Percentiles rank a stretch among this genome's conserved stretches.
These are phyloP conservation scores for Tauraco erythrolophus DNA, from an alignment of 2,113 vertebrate species.

Conservation along the genomic window DNA sequence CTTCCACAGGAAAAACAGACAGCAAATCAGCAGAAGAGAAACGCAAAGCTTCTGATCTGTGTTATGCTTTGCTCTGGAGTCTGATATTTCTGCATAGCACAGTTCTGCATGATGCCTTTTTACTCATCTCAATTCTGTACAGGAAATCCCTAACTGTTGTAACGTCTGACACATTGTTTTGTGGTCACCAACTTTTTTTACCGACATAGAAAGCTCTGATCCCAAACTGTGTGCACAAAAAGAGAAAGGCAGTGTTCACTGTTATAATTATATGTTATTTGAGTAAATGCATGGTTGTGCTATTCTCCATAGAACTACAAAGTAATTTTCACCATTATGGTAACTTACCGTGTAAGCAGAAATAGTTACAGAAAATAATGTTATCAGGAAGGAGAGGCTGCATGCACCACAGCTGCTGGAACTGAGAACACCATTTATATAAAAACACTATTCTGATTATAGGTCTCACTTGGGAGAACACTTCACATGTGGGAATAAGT, in stretches of 20 bases:
- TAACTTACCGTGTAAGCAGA: slow-evolving; percentile 45
- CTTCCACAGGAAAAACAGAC: neutral
- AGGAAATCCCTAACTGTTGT: neutral
- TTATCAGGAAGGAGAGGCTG: slow-evolving; percentile 18
- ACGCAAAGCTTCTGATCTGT: neutral
- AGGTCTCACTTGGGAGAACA: slow-evolving; percentile 41
- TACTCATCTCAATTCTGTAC: rapidly evolving
- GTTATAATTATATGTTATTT: slow-evolving; percentile 34
- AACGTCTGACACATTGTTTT: neutral
- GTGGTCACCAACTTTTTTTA: neutral
- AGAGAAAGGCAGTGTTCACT: slow-evolving; percentile 12
- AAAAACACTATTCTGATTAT: slow-evolving; percentile 48
- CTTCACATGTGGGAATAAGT: slow-evolving; percentile 37
- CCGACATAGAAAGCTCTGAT: neutral
- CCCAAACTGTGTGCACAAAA: neutral
- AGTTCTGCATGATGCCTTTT: neutral
- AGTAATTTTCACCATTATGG: slow-evolving; percentile 61
- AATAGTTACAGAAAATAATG: slow-evolving; percentile 52
- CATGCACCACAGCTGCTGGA: slow-evolving; percentile 41
- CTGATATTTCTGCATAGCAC: neutral
- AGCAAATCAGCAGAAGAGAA: neutral
- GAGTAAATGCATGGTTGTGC: slow-evolving; percentile 46
- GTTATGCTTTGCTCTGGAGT: neutral
- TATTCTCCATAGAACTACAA: slow-evolving; percentile 6
- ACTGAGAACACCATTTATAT: slow-evolving; percentile 51